Base-by-base conservation (phyloP, 2,888 invertebrate species). In the Hetaerina titia region DNA sequence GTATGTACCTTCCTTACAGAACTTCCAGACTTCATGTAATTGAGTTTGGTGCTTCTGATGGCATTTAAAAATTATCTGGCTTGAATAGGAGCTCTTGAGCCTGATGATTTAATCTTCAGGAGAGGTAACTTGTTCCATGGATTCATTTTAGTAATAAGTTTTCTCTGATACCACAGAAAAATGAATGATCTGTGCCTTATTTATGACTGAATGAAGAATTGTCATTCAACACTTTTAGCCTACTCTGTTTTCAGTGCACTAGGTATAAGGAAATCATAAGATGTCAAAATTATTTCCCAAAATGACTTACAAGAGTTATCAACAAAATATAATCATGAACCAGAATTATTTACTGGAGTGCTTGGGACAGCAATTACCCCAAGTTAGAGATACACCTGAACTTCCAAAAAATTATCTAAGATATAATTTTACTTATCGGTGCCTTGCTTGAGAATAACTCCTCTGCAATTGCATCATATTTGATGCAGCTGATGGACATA, bases 121-220 rank as follows among this genome's bases (percentile, higher is more conserved):
- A 8, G 13, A 81, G 31, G 31, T 81, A 15, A 81, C 81, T 81
- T 81, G 25, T 81, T 81, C 81, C 31, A 15, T 81, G 81, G 15
- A 81, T 81, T 81, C 31, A 81, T 31, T 81, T 81, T 31, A 31
- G 25, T 31, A 13, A n/a, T 15, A 81, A 69, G 19, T 69, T 69
- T 81, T 15, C 31, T 69, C 25, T 11, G 31, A 13, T 31, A 81
- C 31, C 81, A 81, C 81, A 81, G 81, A 81, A 92, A 92, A 92
- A 92, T 92, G 92, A 92, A 92, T 92, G 69, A 56, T 92, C 69
- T 92, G 92, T 92, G 92, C 92, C 92, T 92, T 92, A 90, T 64
- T 90, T 90, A 11, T 74, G 92, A 92, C 92, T 92, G 92, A 92
- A 92, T 19, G 74, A 90, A 64, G 64, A 57, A 6, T 13, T 7